Base-by-base conservation (phyloP, 2,113 vertebrate genomes). In the Verasper variegatus region DNA sequence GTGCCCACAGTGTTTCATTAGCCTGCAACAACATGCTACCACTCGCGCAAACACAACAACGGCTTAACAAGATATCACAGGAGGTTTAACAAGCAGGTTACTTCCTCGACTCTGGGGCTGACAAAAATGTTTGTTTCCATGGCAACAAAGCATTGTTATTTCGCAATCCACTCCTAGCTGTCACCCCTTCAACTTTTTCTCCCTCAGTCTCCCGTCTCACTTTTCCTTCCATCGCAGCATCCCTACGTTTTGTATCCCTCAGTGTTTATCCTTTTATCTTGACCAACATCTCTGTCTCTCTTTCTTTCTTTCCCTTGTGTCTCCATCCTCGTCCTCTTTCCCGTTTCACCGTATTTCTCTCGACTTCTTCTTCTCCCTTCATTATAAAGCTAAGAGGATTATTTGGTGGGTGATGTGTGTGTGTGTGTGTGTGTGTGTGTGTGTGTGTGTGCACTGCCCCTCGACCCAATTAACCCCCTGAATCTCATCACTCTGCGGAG, bases 361-460 rank as follows among this genome's bases (percentile, higher is more conserved):
- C 55, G 57, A 49, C 57, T 56, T 47, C 59, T 49, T 80, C 78
- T 55, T 66, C 82, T 83, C 84, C 81, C 90, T 91, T 93, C 91
- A 90, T 93, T 89, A 92, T 87, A 93, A 80, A 88, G 85, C 83
- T 92, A 92, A 92, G 92, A 92, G 92, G 92, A 93, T 93, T 92
- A 91, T 67, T 81, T 83, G 73, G 23, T 68, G 61, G 18, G 14
- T 2, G 52, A 18, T 74, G 70, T 51, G 59, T 63, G 78, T 75
- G 71, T 67, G 56, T 76, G 84, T 65, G 64, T 69, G 57, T 71
- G 23, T 72, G 62, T 77, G 64, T 74, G 57, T 72, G 68, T 71
- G 63, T 80, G 58, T 71, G 64, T 76, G 59, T 66, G 47, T 71
- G 31, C 72, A 65, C 37, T 88, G 84, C 90, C 77, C 83, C 88